A percentile compares a stretch with the other conserved stretches of the same genome.
These are phyloP conservation scores for Arvicanthis niloticus DNA, from an alignment of 2,113 vertebrate species.

Conservation along the genomic window DNA sequence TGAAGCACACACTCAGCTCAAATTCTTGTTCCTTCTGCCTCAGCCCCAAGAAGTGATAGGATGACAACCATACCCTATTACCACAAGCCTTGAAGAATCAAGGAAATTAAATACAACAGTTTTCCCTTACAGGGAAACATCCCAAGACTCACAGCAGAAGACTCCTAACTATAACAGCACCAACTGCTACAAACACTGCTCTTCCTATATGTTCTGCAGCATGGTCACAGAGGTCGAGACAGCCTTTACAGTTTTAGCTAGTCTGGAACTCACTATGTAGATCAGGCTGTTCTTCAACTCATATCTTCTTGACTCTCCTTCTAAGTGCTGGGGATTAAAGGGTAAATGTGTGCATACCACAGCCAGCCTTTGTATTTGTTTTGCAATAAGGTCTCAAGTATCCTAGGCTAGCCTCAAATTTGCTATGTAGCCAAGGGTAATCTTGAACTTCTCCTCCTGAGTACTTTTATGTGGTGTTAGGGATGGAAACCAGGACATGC, in stretches of 20 bases:
- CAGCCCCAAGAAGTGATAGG: background rate
- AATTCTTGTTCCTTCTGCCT: background rate
- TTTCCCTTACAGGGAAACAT: background rate
- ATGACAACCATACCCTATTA: background rate
- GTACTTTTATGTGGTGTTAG: background rate
- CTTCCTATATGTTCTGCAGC: background rate
- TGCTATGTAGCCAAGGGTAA: background rate
- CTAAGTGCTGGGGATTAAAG: background rate
- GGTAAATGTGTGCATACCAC: background rate
- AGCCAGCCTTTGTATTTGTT: background rate
- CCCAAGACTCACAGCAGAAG: background rate
- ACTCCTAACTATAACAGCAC: background rate
- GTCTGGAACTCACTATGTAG: background rate
- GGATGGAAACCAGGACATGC: background rate
- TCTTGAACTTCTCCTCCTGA: background rate
- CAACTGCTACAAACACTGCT: background rate
- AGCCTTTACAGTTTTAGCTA: background rate
- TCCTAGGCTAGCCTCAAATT: background rate
- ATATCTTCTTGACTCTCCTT: background rate
- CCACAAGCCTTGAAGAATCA: background rate
- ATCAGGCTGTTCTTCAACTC: background rate
- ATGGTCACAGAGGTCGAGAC: background rate
- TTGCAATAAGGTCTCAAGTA: background rate
- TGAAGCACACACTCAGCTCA: background rate
- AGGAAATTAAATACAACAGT: constrained; percentile 42